Conservation (phyloP, 2,888 invertebrate species). For the Emmelina monodactyla region DNA sequence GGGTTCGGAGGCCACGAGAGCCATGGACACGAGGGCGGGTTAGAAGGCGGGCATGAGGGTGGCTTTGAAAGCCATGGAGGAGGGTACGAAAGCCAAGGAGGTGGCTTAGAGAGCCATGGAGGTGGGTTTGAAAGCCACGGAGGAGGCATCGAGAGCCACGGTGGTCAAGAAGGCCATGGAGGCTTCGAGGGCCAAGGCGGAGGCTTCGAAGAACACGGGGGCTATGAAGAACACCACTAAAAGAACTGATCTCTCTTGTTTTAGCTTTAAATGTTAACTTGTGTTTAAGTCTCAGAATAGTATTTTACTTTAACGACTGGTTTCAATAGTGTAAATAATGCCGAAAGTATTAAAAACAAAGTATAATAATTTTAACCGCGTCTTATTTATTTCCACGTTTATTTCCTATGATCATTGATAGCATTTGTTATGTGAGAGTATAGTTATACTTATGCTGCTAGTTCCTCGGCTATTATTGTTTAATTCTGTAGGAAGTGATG, state of each 20-base stretch:
- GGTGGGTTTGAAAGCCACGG: conserved; percentile 10
- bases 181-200: conserved; percentile 19
- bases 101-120: conserved; percentile 18
- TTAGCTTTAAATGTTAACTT: conserved; percentile 60
- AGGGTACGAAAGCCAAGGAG: conserved; percentile 19
- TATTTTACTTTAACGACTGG: conserved; percentile 38
- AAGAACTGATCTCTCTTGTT: conserved; percentile 57
- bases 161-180: conserved; percentile 19
- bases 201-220: conserved; percentile 6
- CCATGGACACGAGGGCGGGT: conserved; percentile 17
- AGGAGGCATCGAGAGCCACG: neutral
- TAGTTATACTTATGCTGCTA: neutral
- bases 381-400: too few species aligned
- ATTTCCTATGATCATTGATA: too few species aligned
- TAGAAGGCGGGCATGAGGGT: conserved; percentile 3
- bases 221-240: conserved; percentile 15
- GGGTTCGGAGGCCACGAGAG: conserved; percentile 49
- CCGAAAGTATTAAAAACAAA: conserved; percentile 62
- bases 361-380: too few species aligned
- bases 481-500: neutral
- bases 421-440: neutral
- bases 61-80: conserved; percentile 1
- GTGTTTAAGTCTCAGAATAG: conserved; percentile 48
- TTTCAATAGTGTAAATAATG: conserved; percentile 41
- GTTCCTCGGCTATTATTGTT: neutral